Percentiles rank a stretch among this genome's conserved stretches.
These are phyloP conservation scores for Parapristionchus giblindavisi DNA, from an alignment of 2,888 invertebrate genomes.

Conservation along the genomic window DNA sequence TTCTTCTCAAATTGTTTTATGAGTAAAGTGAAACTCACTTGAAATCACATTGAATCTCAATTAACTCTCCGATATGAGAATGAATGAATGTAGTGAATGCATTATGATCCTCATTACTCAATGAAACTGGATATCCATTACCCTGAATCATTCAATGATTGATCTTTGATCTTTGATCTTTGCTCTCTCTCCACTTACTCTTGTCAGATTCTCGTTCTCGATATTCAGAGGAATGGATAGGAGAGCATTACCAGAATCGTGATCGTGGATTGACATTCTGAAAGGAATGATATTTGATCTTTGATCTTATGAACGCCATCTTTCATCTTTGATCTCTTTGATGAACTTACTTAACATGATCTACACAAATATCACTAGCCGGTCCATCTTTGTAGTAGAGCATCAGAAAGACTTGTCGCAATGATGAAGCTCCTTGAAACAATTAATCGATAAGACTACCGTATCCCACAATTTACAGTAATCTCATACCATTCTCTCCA, in stretches of 20 bases:
- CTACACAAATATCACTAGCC: constrained; percentile 57
- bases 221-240: constrained; percentile 24
- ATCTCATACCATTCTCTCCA: constrained; percentile 28
- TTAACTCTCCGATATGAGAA: constrained; percentile 53
- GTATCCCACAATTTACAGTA: background rate
- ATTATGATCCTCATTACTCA: constrained; percentile 46
- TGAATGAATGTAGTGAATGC: constrained; percentile 62
- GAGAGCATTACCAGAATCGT: background rate
- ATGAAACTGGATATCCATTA: constrained; percentile 62
- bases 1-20: too few species aligned
- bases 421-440: constrained; percentile 41
- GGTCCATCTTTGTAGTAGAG: constrained; percentile 68
- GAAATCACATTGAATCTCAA: constrained; percentile 60
- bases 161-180: background rate
- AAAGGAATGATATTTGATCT: background rate
- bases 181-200: background rate
- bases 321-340: background rate
- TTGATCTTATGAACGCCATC: background rate
- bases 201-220: background rate
- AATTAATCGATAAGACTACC: background rate
- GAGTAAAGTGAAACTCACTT: constrained; percentile 52
- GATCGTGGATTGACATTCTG: constrained; percentile 31
- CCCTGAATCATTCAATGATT: constrained; percentile 51
- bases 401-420: constrained; percentile 59
- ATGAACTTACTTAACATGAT: constrained; percentile 51